Percentiles rank a stretch among this genome's conserved stretches.
These are phyloP conservation scores for Synanthedon tipuliformis DNA, from an alignment of 2,888 invertebrate species.

Conservation along the genomic window DNA sequence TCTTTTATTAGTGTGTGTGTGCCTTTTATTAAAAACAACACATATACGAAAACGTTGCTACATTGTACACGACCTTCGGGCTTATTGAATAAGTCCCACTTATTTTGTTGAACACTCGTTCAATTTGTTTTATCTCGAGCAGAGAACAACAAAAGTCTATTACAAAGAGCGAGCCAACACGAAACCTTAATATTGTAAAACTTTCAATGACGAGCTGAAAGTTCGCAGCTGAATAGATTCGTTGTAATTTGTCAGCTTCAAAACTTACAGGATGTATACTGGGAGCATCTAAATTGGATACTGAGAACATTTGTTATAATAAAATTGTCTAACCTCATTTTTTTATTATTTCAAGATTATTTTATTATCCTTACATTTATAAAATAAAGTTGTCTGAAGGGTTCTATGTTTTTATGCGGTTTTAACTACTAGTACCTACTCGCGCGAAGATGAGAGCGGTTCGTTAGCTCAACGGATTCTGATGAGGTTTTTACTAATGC, in stretches of 20 bases:
- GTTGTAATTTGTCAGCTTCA: slow-evolving; percentile 21
- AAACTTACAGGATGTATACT: slow-evolving; percentile 7
- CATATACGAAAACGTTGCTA: not conserved
- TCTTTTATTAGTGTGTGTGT: not conserved
- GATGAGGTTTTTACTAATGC: no score
- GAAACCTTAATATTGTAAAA: slow-evolving; percentile 44
- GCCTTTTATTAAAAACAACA: not conserved
- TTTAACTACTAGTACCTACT: no score
- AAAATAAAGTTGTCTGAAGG: no score
- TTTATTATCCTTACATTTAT: no score
- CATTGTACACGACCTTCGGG: not conserved
- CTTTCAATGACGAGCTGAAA: slow-evolving; percentile 28
- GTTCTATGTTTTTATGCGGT: no score
- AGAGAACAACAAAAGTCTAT: slow-evolving; percentile 28
- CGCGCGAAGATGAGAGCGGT: no score
- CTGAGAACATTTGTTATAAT: no score
- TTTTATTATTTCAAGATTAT: no score
- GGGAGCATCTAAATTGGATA: not conserved
- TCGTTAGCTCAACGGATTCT: no score
- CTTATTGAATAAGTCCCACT: not conserved
- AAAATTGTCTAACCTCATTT: no score
- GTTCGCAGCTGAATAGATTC: slow-evolving; percentile 19
- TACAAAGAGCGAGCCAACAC: slow-evolving; percentile 27
- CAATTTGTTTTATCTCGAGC: slow-evolving; percentile 5
- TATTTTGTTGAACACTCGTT: not conserved